Percentiles rank a stretch among this genome's conserved stretches.
phyloP scores from a whole-genome alignment of 2,888 invertebrate genomes.

The Ophioninae sp. region DNA sequence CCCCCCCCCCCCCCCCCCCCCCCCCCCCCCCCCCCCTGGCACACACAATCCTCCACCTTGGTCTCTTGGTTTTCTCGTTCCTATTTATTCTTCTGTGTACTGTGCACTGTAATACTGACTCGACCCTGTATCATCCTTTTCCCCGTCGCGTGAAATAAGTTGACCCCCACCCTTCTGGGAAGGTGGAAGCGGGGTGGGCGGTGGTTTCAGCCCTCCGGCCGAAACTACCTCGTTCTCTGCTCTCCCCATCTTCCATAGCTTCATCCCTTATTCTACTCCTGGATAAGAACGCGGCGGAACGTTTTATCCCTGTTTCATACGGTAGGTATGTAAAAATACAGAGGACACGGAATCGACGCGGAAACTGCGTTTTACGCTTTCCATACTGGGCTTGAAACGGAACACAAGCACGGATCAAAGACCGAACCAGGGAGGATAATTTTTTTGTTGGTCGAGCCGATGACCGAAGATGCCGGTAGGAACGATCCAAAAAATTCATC shows the following conservation, averaged over 20 bases:
- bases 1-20: too few relatives aligned
- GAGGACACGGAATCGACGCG: constrained; percentile 20
- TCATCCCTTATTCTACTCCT: neutral
- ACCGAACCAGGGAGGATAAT: constrained; percentile 11
- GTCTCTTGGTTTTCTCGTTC: constrained; percentile 48
- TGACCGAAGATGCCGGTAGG: constrained; percentile 4
- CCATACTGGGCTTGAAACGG: neutral
- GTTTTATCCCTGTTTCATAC: constrained; percentile 26
- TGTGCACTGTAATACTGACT: constrained; percentile 26
- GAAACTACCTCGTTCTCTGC: constrained; percentile 31
- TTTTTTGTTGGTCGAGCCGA: constrained; percentile 22
- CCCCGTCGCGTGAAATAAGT: constrained; percentile 37
- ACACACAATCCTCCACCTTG: constrained; percentile 52
- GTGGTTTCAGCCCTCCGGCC: constrained; percentile 2
- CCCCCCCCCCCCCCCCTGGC: neutral
- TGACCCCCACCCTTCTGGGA: constrained; percentile 34
- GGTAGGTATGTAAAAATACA: constrained; percentile 42
- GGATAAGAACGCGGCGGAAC: neutral
- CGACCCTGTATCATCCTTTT: constrained; percentile 23
- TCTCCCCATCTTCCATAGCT: neutral
- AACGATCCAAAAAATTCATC: constrained; percentile 4
- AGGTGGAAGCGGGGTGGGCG: too few relatives aligned
- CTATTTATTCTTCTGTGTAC: constrained; percentile 41
- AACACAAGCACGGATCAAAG: constrained; percentile 18
- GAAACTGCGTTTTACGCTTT: neutral